Evolutionary conservation across 2,113 vertebrate species (phyloP).

Genomic region (Trematocara zebra): DNA sequence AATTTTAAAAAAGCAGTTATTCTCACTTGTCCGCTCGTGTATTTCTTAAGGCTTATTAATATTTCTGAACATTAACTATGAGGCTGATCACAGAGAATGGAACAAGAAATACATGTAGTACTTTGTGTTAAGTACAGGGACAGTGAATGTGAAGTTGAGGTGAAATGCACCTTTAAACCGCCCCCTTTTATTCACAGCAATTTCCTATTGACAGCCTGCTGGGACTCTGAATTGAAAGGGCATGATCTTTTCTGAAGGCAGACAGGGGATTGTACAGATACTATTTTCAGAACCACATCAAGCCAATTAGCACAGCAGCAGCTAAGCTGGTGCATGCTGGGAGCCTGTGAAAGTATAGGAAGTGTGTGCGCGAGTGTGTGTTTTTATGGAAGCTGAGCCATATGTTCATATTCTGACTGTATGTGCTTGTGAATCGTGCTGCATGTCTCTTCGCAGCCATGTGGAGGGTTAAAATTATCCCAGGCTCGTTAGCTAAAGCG

Average conservation of each 20-base stretch:
- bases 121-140: neutral
- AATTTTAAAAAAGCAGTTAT: neutral
- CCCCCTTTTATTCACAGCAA: constrained; percentile 4
- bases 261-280: constrained; percentile 35
- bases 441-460: constrained; percentile 17
- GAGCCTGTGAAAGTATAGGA: constrained; percentile 2
- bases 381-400: constrained; percentile 30
- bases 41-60: neutral
- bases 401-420: constrained; percentile 37
- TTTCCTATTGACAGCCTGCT: constrained; percentile 37
- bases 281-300: constrained; percentile 66
- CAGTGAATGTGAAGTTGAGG: neutral
- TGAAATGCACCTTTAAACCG: constrained; percentile 35
- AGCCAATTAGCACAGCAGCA: constrained; percentile 66
- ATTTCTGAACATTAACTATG: neutral
- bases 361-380: neutral
- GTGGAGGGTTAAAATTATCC: constrained; percentile 65
- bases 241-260: constrained; percentile 57
- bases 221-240: constrained; percentile 57
- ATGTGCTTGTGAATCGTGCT: constrained; percentile 4
- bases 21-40: neutral
- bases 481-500: constrained; percentile 65
- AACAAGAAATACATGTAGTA: neutral
- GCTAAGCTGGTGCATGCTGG: constrained; percentile 56
- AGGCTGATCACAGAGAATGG: neutral